Evolutionary conservation across 2,888 invertebrate species (phyloP).

Genomic region (Cheilosia pagana): DNA sequence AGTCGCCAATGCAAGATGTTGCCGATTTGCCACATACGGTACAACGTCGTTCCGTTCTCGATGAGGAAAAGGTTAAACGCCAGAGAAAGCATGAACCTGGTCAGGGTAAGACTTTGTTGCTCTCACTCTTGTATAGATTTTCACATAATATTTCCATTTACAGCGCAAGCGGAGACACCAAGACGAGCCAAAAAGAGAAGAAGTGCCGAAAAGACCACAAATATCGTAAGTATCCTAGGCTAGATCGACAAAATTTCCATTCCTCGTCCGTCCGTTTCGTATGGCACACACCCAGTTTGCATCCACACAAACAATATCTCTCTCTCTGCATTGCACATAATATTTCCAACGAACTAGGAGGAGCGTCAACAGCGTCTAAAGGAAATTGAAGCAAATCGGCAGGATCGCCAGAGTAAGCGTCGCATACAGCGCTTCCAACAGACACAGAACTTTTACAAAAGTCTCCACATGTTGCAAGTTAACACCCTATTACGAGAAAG

Average conservation of each 20-base stretch:
- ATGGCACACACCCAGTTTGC: constrained; percentile 12
- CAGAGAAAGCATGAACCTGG: constrained; percentile 81
- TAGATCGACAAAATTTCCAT: constrained; percentile 13
- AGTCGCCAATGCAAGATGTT: constrained; percentile 82
- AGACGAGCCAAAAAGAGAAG: constrained; percentile 86
- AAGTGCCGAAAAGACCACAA: constrained; percentile 86
- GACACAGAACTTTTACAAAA: constrained; percentile 92
- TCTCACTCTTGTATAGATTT: neutral
- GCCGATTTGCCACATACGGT: constrained; percentile 80
- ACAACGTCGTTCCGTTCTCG: constrained; percentile 81
- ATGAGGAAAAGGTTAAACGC: constrained; percentile 82
- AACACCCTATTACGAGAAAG: constrained; percentile 87
- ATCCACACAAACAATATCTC: constrained; percentile 31
- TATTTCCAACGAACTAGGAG: constrained; percentile 84
- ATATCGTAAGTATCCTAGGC: constrained; percentile 85
- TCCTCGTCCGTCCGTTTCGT: constrained; percentile 54
- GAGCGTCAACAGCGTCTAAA: constrained; percentile 90
- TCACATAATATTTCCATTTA: constrained; percentile 31
- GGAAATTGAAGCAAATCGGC: constrained; percentile 89
- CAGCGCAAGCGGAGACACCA: constrained; percentile 83
- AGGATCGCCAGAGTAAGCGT: constrained; percentile 87
- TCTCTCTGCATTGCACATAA: constrained; percentile 46
- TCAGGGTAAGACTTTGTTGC: constrained; percentile 46
- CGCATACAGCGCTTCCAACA: constrained; percentile 89
- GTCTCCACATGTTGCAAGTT: constrained; percentile 92